Evolutionary conservation across 2,113 vertebrate species (phyloP).

Genomic region (Stegastes partitus): DNA sequence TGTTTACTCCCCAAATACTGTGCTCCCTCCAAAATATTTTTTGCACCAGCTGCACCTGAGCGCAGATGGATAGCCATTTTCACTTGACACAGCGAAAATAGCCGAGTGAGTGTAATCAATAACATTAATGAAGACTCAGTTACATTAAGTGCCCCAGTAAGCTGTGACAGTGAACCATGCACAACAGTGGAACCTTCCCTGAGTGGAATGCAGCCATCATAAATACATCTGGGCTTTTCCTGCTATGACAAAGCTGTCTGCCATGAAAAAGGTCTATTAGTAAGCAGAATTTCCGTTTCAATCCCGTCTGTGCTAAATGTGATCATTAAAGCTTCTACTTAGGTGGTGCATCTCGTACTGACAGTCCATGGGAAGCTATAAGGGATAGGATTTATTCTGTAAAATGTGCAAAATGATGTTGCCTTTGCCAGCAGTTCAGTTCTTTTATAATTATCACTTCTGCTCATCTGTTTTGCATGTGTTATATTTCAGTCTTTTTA

Average conservation of each 20-base stretch:
- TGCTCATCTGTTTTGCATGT: neutral
- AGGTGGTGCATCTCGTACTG: neutral
- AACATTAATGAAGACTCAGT: neutral
- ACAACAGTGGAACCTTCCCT: neutral
- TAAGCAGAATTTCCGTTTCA: neutral
- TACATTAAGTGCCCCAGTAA: neutral
- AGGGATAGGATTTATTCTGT: neutral
- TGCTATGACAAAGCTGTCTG: neutral
- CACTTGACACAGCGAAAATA: neutral
- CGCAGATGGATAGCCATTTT: neutral
- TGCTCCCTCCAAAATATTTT: neutral
- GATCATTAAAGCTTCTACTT: neutral
- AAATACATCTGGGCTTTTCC: neutral
- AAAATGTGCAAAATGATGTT: neutral
- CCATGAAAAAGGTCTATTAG: neutral
- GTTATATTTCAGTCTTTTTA: no score
- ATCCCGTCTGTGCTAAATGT: neutral
- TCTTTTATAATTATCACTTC: neutral
- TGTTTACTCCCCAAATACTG: neutral
- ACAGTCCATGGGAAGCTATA: neutral
- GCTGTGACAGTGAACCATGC: neutral
- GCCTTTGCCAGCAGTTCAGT: neutral
- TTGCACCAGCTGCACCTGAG: neutral
- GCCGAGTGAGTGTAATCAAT: neutral
- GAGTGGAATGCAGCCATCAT: neutral